Evolutionary conservation across 2,888 invertebrate species (phyloP), one percentile per base, ranked within the genome.

Genomic region (Thalpophila matura): DNA sequence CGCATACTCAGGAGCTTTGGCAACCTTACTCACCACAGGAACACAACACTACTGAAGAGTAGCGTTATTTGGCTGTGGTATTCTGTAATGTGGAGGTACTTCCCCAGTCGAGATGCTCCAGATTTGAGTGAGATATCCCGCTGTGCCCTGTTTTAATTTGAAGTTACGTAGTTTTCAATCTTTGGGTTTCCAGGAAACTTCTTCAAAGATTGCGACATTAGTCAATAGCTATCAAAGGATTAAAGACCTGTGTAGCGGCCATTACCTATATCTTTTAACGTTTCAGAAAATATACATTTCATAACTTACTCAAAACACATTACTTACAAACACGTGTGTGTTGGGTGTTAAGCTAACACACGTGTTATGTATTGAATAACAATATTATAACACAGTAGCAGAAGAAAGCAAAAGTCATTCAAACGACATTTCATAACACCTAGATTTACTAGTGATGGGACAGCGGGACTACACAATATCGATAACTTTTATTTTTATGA

Each of bases 371-470:
- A 62, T 70, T 69, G 47, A 57, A 63, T 56, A 71, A 63, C 45
- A 54, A 57, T 63, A 67, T 62, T 64, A 70, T 60, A 53, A 56
- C 63, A 68, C 14, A 57, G 31, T 26, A 43, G 68, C 55, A 54
- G 61, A 81, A 71, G 85, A 86, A 85, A 86, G 84, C 79, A 83
- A 84, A 80, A 83, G 83, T 75, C 63, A 77, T 77, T 76, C 74
- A 72, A 77, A 77, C 63, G 31, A 50, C 62, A 74, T 84, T 82
- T 83, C 87, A 82, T 85, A 85, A 85, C 74, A 35, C 1, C 20
- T 20, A 55, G 51, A 29, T 7, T 24, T 26, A n/a, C 26, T 70
- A 71, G 76, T 43, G 70, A 50, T 56, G 62, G 14, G 43, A 38
- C 35, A 3, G 10, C 1, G 3, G n/a, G 4, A 14, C n/a, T 33